Percentiles rank a stretch among this genome's conserved stretches.
Evolutionary conservation across 2,888 invertebrate genomes (phyloP).

Genomic region (Pollenia amentaria): DNA sequence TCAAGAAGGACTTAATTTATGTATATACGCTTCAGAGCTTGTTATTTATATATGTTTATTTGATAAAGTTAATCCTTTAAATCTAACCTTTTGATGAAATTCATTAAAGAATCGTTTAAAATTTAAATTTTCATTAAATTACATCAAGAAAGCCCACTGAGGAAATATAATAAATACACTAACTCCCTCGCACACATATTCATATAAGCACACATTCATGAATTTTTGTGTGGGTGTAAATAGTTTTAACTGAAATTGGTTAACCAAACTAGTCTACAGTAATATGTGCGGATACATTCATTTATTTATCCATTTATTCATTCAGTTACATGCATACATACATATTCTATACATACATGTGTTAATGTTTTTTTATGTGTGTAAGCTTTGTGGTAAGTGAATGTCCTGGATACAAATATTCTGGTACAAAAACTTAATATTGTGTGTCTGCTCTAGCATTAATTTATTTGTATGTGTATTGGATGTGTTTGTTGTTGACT

Average conservation of each 20-base stretch:
- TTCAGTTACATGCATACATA: not conserved
- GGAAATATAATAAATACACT: constrained; percentile 70
- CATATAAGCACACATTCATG: constrained; percentile 14
- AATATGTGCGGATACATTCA: not conserved
- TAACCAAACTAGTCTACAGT: constrained; percentile 46
- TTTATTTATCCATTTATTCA: not conserved
- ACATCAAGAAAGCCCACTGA: constrained; percentile 14
- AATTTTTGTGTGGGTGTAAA: constrained; percentile 5
- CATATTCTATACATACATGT: not conserved
- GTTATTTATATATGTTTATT: not conserved
- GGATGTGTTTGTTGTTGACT: constrained; percentile 25
- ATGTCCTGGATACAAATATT: constrained; percentile 28
- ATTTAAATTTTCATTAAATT: constrained; percentile 55
- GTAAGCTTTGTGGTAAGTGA: constrained; percentile 5
- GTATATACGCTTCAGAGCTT: not conserved
- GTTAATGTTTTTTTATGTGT: not conserved
- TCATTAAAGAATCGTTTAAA: constrained; percentile 51
- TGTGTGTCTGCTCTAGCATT: not conserved
- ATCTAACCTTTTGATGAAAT: constrained; percentile 38
- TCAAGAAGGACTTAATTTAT: not conserved
- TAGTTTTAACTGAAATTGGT: constrained; percentile 59
- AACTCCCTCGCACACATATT: constrained; percentile 9
- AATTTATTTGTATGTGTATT: not conserved
- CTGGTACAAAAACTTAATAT: not conserved
- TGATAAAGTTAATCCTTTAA: constrained; percentile 43